Percentiles rank a stretch among this genome's conserved stretches.
Evolutionary conservation across 2,797 vertebrate genomes (phyloP).

Genomic region (Chelonia mydas): DNA sequence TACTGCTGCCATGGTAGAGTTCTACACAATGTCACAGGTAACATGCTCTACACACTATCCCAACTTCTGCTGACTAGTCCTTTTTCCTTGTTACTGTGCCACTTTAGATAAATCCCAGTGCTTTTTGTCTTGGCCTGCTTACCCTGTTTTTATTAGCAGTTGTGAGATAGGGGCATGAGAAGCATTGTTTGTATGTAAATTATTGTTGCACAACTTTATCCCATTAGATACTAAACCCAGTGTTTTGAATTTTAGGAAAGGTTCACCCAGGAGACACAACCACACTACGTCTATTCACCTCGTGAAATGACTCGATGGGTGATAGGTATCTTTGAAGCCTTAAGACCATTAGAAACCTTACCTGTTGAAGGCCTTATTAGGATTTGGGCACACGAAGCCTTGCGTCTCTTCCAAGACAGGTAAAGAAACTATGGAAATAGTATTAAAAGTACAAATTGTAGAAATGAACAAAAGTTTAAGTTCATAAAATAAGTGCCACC

Average conservation of each 20-base stretch:
- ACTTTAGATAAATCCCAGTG: neutral
- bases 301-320: slow-evolving; percentile 99
- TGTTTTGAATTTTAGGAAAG: slow-evolving; percentile 86
- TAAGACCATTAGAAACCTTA: slow-evolving; percentile 94
- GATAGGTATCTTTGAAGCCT: slow-evolving; percentile 95
- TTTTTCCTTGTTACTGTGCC: accelerated
- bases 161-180: neutral
- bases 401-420: slow-evolving; percentile 99
- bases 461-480: neutral
- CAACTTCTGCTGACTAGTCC: neutral
- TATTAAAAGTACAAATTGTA: neutral
- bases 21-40: slow-evolving; percentile 99
- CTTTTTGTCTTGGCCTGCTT: neutral
- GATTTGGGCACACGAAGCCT: slow-evolving; percentile 98
- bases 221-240: neutral
- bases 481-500: neutral
- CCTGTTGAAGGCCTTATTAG: slow-evolving; percentile 98
- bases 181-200: neutral
- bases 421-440: slow-evolving; percentile 63
- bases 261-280: slow-evolving; percentile 98
- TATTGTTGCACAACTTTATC: accelerated
- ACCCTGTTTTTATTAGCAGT: neutral
- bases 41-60: neutral
- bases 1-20: slow-evolving; percentile 99
- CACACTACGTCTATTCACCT: slow-evolving; percentile 99